A percentile compares a stretch with the other conserved stretches of the same genome.
phyloP scores from a whole-genome alignment of 2,888 invertebrate species.

The Mesochorus sp. region DNA sequence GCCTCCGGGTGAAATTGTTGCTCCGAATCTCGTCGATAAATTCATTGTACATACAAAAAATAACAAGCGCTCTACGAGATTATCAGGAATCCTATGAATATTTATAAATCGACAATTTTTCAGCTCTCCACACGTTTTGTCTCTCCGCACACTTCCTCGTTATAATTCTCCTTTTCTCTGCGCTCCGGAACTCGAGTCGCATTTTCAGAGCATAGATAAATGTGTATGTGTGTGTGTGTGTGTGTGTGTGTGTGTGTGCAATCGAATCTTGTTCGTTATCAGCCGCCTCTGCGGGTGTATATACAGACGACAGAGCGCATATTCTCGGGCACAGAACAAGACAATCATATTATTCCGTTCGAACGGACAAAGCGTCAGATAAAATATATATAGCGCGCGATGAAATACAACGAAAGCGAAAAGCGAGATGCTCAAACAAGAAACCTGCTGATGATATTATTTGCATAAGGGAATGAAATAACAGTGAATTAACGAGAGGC shows the following conservation, averaged over 20 bases:
- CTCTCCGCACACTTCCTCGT: not conserved
- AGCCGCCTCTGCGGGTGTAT: not conserved
- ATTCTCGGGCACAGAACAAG: not conserved
- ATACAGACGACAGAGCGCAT: constrained; percentile 4
- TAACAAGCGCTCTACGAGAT: constrained; percentile 2
- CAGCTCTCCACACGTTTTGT: not conserved
- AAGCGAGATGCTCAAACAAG: constrained; percentile 15
- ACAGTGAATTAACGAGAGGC: not conserved
- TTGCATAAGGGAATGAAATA: constrained; percentile 35
- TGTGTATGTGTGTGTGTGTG: too few relatives aligned
- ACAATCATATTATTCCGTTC: constrained; percentile 38
- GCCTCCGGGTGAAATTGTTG: too few relatives aligned
- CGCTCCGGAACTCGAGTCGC: not conserved
- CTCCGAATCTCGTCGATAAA: constrained; percentile 22
- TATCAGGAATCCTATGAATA: not conserved
- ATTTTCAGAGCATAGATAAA: not conserved
- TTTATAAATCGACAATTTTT: not conserved
- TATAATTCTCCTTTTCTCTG: not conserved
- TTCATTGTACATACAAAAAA: too few relatives aligned
- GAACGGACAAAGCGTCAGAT: constrained; percentile 25
- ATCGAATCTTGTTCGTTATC: constrained; percentile 52
- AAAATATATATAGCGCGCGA: constrained; percentile 29
- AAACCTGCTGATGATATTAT: constrained; percentile 48
- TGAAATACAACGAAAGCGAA: constrained; percentile 21
- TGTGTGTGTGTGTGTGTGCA: not conserved